Evolutionary conservation across 2,888 invertebrate genomes (phyloP).

Genomic region (Myopa testacea): DNA sequence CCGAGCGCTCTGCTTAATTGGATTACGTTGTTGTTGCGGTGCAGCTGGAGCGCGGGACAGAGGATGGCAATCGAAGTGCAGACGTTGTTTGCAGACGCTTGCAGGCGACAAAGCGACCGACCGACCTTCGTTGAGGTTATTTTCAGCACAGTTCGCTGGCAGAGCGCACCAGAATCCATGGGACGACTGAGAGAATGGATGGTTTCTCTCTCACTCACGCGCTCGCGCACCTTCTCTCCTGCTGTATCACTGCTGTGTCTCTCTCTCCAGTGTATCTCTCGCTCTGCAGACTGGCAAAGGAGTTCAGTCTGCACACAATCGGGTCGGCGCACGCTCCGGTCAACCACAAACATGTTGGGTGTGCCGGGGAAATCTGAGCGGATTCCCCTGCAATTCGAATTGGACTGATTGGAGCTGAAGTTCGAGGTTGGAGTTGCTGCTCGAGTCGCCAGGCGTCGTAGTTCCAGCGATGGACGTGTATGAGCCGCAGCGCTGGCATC

Average conservation of each 20-base stretch:
- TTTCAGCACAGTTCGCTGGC: slow-evolving; percentile 34
- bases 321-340: slow-evolving; percentile 44
- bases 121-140: slow-evolving; percentile 53
- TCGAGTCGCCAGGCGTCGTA: too few species aligned
- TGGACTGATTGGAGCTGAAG: slow-evolving; percentile 6
- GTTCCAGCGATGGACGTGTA: too few species aligned
- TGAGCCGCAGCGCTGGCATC: too few species aligned
- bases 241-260: slow-evolving; percentile 6
- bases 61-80: neutral
- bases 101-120: neutral
- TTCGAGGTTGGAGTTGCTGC: neutral
- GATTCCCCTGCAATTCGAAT: slow-evolving; percentile 39
- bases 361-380: slow-evolving; percentile 34
- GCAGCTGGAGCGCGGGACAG: neutral
- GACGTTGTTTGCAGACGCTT: slow-evolving; percentile 6
- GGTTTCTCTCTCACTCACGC: slow-evolving; percentile 9
- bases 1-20: slow-evolving; percentile 48
- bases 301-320: neutral
- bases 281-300: slow-evolving; percentile 25
- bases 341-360: slow-evolving; percentile 47
- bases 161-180: slow-evolving; percentile 33
- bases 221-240: slow-evolving; percentile 13
- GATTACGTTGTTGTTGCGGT: slow-evolving; percentile 45
- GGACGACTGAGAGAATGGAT: slow-evolving; percentile 39
- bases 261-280: neutral